phyloP scores from a whole-genome alignment of 2,888 invertebrate genomes.

The Drosophila niveifrons region DNA sequence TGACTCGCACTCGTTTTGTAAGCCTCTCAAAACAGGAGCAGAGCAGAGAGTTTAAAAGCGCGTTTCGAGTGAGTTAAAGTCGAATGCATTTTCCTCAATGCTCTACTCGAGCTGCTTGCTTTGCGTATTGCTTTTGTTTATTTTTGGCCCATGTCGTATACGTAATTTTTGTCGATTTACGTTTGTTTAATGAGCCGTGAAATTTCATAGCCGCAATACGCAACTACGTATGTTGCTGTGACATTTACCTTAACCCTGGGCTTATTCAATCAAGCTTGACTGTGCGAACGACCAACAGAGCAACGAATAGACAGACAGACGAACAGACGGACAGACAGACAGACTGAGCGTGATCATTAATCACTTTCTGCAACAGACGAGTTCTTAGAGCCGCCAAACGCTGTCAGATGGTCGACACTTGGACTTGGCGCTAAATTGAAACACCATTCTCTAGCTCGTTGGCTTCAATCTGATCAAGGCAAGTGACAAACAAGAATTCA shows the following conservation, averaged over 20 bases:
- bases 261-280: slow-evolving; percentile 77
- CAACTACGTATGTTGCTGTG: slow-evolving; percentile 49
- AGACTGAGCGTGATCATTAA: slow-evolving; percentile 34
- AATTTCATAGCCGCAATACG: slow-evolving; percentile 48
- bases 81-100: slow-evolving; percentile 37
- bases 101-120: neutral
- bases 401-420: slow-evolving; percentile 42
- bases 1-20: neutral
- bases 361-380: slow-evolving; percentile 46
- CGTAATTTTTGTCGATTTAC: slow-evolving; percentile 20
- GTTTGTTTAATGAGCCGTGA: slow-evolving; percentile 69
- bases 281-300: slow-evolving; percentile 16
- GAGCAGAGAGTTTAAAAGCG: slow-evolving; percentile 1
- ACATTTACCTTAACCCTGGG: slow-evolving; percentile 81
- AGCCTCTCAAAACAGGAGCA: slow-evolving; percentile 3
- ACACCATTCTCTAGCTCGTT: slow-evolving; percentile 24
- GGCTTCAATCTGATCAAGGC: slow-evolving; percentile 47
- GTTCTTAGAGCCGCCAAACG: slow-evolving; percentile 13
- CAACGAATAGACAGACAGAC: slow-evolving; percentile 4
- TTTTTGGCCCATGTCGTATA: slow-evolving; percentile 12
- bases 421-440: slow-evolving; percentile 25
- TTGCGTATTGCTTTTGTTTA: slow-evolving; percentile 1
- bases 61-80: neutral
- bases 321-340: neutral
- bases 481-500: slow-evolving; percentile 48